Evolutionary conservation across 2,797 vertebrate genomes (phyloP).

Genomic region (Pangasius djambal): DNA sequence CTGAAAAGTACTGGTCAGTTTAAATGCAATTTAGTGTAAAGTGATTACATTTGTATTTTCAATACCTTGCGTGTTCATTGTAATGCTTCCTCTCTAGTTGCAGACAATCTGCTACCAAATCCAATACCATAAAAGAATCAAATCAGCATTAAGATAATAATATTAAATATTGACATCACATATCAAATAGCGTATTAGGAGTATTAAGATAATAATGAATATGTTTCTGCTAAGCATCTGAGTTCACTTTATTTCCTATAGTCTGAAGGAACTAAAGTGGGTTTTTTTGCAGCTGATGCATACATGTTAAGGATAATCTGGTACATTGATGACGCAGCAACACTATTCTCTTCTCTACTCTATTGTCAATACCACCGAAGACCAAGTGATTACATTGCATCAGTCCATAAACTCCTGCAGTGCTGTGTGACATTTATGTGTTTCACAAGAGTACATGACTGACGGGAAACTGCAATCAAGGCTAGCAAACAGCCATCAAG

Average conservation of each 20-base stretch:
- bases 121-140: neutral
- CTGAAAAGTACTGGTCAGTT: neutral
- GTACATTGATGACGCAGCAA: constrained; percentile 1
- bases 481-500: constrained; percentile 14
- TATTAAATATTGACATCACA: neutral
- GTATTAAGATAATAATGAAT: neutral
- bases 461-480: constrained; percentile 12
- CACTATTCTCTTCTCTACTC: neutral
- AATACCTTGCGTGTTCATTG: neutral
- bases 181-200: neutral
- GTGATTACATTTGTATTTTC: neutral
- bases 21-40: neutral
- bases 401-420: constrained; percentile 13
- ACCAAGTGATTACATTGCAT: neutral
- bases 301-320: neutral
- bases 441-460: constrained; percentile 2
- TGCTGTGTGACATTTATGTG: neutral
- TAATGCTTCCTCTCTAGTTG: neutral
- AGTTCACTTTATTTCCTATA: neutral
- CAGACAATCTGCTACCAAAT: neutral
- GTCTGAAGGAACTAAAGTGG: neutral
- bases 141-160: neutral
- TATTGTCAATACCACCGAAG: neutral
- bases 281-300: neutral
- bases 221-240: neutral